Evolutionary conservation across 2,888 invertebrate genomes (phyloP).

Genomic region (Trissonchulus sp.): DNA sequence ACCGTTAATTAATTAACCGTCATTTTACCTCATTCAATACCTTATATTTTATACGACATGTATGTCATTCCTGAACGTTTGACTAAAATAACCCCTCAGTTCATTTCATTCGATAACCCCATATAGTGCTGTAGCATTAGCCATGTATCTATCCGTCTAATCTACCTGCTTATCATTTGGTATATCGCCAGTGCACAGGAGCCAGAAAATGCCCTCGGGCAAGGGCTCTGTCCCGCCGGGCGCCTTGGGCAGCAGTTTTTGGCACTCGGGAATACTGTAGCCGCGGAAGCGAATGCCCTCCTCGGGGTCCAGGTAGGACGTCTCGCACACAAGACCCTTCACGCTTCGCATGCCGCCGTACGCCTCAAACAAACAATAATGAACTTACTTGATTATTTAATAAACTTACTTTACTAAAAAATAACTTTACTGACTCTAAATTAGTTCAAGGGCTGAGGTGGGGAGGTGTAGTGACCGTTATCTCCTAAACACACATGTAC

Average conservation of each 20-base stretch:
- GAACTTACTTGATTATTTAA: slow-evolving; percentile 16
- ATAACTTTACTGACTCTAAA: too few species aligned
- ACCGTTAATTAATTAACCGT: too few species aligned
- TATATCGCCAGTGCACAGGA: slow-evolving; percentile 78
- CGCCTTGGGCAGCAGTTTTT: slow-evolving; percentile 75
- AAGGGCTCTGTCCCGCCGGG: slow-evolving; percentile 72
- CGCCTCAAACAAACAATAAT: slow-evolving; percentile 52
- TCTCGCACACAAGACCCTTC: slow-evolving; percentile 87
- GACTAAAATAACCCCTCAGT: too few species aligned
- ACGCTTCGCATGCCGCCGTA: slow-evolving; percentile 94
- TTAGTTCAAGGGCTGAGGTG: too few species aligned
- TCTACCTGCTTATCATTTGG: slow-evolving; percentile 71
- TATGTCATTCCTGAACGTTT: too few species aligned
- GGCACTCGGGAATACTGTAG: slow-evolving; percentile 84
- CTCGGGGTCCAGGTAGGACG: slow-evolving; percentile 85
- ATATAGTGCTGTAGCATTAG: too few species aligned
- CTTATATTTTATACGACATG: too few species aligned
- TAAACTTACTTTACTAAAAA: neutral
- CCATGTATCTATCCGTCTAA: too few species aligned
- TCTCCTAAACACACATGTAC: too few species aligned
- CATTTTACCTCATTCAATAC: too few species aligned
- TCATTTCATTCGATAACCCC: too few species aligned
- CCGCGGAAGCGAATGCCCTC: slow-evolving; percentile 93
- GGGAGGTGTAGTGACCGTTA: too few species aligned
- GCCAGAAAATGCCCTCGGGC: slow-evolving; percentile 91